Conservation (phyloP, 1,140 invertebrate genomes). For the Lasioglossum baleicum region DNA sequence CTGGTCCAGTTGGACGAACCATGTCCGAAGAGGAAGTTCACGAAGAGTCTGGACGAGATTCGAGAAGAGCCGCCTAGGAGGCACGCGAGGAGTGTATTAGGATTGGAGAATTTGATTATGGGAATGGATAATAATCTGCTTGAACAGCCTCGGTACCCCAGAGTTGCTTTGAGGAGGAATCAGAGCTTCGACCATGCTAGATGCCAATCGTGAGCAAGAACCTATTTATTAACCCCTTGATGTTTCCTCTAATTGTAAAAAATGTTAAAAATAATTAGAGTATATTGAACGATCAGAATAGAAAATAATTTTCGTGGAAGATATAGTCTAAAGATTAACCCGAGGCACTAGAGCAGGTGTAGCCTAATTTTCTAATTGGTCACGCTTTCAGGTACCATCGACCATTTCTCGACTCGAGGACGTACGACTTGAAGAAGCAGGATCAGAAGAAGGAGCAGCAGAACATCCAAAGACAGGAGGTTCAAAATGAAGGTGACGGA, state of each 20-base stretch:
- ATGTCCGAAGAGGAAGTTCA: conserved; percentile 62
- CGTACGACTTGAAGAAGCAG: conserved; percentile 70
- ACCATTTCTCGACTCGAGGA: conserved; percentile 64
- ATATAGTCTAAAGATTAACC: no score
- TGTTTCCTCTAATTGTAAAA: no score
- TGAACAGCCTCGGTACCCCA: conserved; percentile 39
- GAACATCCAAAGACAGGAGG: conserved; percentile 43
- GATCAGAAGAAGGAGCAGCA: conserved; percentile 42
- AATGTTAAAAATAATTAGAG: no score
- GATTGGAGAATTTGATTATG: conserved; percentile 55
- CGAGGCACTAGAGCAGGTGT: no score
- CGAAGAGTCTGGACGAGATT: conserved; percentile 73
- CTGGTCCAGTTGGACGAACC: conserved; percentile 70
- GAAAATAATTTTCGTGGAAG: no score
- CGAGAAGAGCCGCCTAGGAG: conserved; percentile 66
- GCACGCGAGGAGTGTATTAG: conserved; percentile 62
- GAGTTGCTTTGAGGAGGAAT: conserved; percentile 69
- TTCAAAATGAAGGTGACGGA: conserved; percentile 55
- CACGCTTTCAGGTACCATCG: conserved; percentile 58
- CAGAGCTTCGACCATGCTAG: conserved; percentile 74
- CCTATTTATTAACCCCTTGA: background rate
- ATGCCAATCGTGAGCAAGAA: conserved; percentile 49
- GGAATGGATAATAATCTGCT: conserved; percentile 43
- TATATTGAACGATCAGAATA: no score
- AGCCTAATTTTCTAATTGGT: background rate